Percentiles rank a stretch among this genome's conserved stretches.
phyloP scores from a whole-genome alignment of 2,888 invertebrate genomes.

The Tribolium freemani region DNA sequence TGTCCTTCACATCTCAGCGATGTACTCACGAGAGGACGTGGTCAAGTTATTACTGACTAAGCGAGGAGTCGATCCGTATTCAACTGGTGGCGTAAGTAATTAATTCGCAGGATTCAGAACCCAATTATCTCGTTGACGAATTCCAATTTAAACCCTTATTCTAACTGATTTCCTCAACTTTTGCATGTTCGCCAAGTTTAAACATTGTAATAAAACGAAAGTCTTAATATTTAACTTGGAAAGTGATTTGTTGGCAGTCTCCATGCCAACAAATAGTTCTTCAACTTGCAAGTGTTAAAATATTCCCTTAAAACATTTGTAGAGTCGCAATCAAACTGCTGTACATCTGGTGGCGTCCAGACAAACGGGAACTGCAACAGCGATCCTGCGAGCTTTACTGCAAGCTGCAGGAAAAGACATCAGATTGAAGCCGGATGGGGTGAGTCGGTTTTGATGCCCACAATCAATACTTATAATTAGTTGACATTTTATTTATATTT shows the following conservation, averaged over 20 bases:
- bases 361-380: conserved; percentile 92
- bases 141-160: background rate
- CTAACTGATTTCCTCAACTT: conserved; percentile 2
- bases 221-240: conserved; percentile 18
- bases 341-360: conserved; percentile 95
- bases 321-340: conserved; percentile 95
- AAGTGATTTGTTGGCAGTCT: conserved; percentile 38
- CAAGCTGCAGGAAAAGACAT: conserved; percentile 92
- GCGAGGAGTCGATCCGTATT: conserved; percentile 91
- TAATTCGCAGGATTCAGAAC: background rate
- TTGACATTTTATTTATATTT: conserved; percentile 28
- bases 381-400: conserved; percentile 89
- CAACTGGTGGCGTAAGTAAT: conserved; percentile 91
- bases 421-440: conserved; percentile 88
- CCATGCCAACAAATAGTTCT: conserved; percentile 31
- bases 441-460: conserved; percentile 69
- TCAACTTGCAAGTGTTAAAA: conserved; percentile 27
- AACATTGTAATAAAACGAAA: conserved; percentile 31
- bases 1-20: conserved; percentile 93
- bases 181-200: conserved; percentile 36
- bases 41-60: conserved; percentile 90
- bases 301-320: conserved; percentile 39
- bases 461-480: conserved; percentile 16
- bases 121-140: conserved; percentile 6
- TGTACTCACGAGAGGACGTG: conserved; percentile 95